Conservation (phyloP, 2,888 invertebrate genomes). For the Cantharis rustica region DNA sequence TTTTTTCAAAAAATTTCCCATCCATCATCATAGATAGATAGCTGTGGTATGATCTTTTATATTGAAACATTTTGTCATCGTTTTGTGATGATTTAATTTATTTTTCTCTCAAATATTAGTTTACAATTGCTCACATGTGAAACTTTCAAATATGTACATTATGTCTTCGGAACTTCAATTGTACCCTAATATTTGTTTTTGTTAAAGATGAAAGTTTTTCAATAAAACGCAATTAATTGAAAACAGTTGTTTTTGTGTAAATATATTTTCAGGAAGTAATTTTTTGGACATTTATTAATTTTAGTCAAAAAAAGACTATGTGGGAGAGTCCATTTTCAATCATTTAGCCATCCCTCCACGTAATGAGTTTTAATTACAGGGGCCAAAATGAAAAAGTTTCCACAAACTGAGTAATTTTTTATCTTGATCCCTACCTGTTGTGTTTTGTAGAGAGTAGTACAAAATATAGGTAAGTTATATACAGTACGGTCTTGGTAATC, state of each 20-base stretch:
- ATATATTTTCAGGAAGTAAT: too few relatives aligned
- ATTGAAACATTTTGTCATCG: slow-evolving; percentile 29
- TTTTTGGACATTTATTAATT: too few relatives aligned
- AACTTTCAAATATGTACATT: slow-evolving; percentile 35
- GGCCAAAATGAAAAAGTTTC: too few relatives aligned
- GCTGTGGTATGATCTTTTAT: slow-evolving; percentile 36
- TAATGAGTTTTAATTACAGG: too few relatives aligned
- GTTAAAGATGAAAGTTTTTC: slow-evolving; percentile 30
- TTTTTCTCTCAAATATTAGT: slow-evolving; percentile 47
- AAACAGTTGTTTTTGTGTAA: background rate
- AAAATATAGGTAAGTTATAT: too few relatives aligned
- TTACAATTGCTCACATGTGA: slow-evolving; percentile 40
- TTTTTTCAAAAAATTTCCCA: slow-evolving; percentile 14
- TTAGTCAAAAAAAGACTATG: too few relatives aligned
- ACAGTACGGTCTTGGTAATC: too few relatives aligned
- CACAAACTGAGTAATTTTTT: too few relatives aligned
- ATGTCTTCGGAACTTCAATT: slow-evolving; percentile 35
- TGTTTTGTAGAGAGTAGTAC: too few relatives aligned
- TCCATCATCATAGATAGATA: background rate
- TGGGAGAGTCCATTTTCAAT: too few relatives aligned
- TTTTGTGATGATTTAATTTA: slow-evolving; percentile 39
- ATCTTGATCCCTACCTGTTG: too few relatives aligned
- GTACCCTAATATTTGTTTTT: slow-evolving; percentile 49
- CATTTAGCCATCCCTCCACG: too few relatives aligned
- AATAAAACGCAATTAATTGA: slow-evolving; percentile 13